A percentile compares a stretch with the other conserved stretches of the same genome.
Conservation (phyloP, 2,113 vertebrate species). For the Elgaria multicarinata region DNA sequence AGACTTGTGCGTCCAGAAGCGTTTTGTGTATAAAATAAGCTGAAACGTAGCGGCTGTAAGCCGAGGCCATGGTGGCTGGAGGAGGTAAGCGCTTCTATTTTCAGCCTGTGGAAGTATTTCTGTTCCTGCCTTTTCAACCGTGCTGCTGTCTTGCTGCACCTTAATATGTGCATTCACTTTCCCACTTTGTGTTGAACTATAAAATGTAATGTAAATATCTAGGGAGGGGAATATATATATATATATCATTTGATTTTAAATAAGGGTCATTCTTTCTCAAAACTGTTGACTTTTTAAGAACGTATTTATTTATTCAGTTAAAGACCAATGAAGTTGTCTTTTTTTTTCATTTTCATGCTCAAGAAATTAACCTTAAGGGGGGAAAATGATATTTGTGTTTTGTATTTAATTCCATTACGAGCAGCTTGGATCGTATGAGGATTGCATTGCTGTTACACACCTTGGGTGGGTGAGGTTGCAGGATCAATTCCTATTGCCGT, state of each 20-base stretch:
- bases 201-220: conserved; percentile 14
- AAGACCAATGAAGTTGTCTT: conserved; percentile 61
- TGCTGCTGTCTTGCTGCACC: conserved; percentile 54
- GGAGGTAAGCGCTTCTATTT: conserved; percentile 84
- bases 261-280: not conserved
- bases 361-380: not conserved
- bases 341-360: conserved; percentile 59
- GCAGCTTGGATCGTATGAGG: not conserved
- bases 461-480: not conserved
- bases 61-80: conserved; percentile 78
- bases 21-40: conserved; percentile 83
- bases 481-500: not conserved
- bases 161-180: conserved; percentile 42
- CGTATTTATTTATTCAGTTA: conserved; percentile 25
- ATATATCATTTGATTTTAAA: not conserved
- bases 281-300: not conserved
- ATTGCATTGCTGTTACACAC: not conserved
- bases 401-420: not conserved
- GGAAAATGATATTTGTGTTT: not conserved
- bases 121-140: conserved; percentile 60
- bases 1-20: conserved; percentile 81
- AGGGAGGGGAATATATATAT: not conserved
- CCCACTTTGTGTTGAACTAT: conserved; percentile 7
- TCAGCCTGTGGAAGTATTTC: conserved; percentile 79
- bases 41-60: conserved; percentile 83